Base-by-base conservation (phyloP, 2,797 vertebrate genomes). In the Streptopelia turtur region DNA sequence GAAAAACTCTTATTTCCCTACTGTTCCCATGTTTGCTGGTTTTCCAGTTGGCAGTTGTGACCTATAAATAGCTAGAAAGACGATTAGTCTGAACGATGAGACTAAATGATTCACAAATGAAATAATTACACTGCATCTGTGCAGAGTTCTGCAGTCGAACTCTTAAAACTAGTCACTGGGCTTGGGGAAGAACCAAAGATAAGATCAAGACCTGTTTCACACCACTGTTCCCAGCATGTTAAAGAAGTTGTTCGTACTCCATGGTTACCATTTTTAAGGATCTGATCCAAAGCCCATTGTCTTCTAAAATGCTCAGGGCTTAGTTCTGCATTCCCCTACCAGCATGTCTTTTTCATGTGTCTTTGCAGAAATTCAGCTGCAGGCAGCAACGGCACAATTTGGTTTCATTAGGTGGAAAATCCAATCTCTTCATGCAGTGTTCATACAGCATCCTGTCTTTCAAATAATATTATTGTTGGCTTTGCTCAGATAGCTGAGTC, bases 41-140 rank as follows among this genome's bases (percentile, higher is more conserved):
- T 94, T 95, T 90, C 87, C 90, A 79, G 52, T 96, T 93, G 89
- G 77, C 91, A 96, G 91, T 93, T 96, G 95, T 90, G 93, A 17
- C 45, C 85, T 91, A 94, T 96, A 97, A 97, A 94, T 97, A 97
- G 91, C 83, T 66, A 66, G 31, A 68, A 74, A 89, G 87, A 94
- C 64, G 80, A 93, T 93, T 90, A 86, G 55, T 28, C 59, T 91
- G 85, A 83, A 91, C 0, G 7, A 88, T 24, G 74, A 82, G 55
- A 72, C 61, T 33, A 80, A 97, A 95, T 81, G 93, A 88, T 60
- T 86, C 85, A 83, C 79, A 93, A 96, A 96, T 96, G 79, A 93
- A 96, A 94, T 90, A 94, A 95, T 93, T 72, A 11, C 80, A 66
- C 23, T 84, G 76, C 89, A 90, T 93, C 89, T 95, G 89, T 91